A percentile compares a stretch with the other conserved stretches of the same genome.
Evolutionary conservation across 2,888 invertebrate species (phyloP).

Genomic region (Phymatocera aterrima): DNA sequence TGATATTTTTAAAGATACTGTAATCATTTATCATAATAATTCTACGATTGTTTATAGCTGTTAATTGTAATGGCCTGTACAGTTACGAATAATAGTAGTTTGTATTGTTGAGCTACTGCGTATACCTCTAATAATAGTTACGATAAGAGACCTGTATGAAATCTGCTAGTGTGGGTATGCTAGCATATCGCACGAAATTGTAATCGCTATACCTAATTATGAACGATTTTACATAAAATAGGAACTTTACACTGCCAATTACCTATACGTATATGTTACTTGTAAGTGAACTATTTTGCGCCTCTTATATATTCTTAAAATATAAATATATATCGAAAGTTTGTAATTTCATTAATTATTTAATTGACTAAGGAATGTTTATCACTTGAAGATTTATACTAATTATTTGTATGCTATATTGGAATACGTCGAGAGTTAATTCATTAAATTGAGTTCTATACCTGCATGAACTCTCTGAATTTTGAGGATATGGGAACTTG

Average conservation of each 20-base stretch:
- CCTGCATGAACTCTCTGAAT: neutral
- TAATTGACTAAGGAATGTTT: neutral
- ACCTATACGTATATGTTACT: conserved; percentile 35
- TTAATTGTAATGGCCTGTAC: conserved; percentile 15
- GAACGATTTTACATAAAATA: conserved; percentile 1
- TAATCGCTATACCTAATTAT: neutral
- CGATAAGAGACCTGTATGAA: neutral
- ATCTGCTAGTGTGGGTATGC: neutral
- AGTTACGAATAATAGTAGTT: neutral
- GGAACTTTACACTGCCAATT: conserved; percentile 50
- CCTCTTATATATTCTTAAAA: conserved; percentile 48
- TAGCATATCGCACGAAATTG: neutral
- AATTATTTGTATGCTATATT: neutral
- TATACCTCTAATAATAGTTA: neutral
- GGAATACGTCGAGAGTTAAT: neutral
- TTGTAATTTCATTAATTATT: too few relatives aligned
- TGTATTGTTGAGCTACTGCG: too few relatives aligned
- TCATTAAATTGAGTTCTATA: too few relatives aligned
- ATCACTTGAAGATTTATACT: neutral
- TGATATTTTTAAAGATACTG: neutral
- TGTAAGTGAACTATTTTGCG: conserved; percentile 49
- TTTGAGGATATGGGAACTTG: neutral
- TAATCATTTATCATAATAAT: conserved; percentile 15
- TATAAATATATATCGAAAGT: conserved; percentile 4
- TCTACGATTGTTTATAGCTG: neutral